Evolutionary conservation across 2,888 invertebrate genomes (phyloP).

Genomic region (Hypercompe scribonia): DNA sequence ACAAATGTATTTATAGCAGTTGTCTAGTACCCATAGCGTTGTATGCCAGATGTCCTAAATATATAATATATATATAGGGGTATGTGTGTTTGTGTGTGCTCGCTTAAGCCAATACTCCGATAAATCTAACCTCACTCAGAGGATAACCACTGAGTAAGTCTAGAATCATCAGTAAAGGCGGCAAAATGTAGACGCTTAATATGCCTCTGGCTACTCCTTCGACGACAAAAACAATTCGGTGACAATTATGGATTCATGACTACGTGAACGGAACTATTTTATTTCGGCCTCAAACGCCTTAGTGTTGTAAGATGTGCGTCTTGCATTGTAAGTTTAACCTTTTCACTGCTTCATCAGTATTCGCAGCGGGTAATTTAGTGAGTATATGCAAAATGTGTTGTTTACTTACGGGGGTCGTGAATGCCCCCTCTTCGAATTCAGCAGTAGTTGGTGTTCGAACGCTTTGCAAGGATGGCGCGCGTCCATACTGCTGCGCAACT

Average conservation of each 20-base stretch:
- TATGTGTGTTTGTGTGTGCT: no score
- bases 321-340: conserved; percentile 34
- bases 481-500: conserved; percentile 42
- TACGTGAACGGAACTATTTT: not conserved
- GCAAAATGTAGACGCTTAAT: no score
- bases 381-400: conserved; percentile 40
- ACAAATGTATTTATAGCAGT: no score
- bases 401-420: conserved; percentile 37
- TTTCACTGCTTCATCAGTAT: conserved; percentile 45
- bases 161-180: no score
- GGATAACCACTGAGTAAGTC: no score
- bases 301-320: conserved; percentile 1
- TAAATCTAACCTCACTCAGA: no score
- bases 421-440: conserved; percentile 41
- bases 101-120: no score
- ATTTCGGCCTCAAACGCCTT: conserved; percentile 1
- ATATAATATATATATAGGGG: no score
- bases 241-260: not conserved
- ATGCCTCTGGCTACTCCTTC: no score
- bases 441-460: conserved; percentile 29
- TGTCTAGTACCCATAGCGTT: no score
- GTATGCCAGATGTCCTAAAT: no score
- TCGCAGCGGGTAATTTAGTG: conserved; percentile 40
- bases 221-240: not conserved
- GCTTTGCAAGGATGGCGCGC: conserved; percentile 62